phyloP scores from a whole-genome alignment of 2,797 vertebrate species.

The Sandelia bainsii region DNA sequence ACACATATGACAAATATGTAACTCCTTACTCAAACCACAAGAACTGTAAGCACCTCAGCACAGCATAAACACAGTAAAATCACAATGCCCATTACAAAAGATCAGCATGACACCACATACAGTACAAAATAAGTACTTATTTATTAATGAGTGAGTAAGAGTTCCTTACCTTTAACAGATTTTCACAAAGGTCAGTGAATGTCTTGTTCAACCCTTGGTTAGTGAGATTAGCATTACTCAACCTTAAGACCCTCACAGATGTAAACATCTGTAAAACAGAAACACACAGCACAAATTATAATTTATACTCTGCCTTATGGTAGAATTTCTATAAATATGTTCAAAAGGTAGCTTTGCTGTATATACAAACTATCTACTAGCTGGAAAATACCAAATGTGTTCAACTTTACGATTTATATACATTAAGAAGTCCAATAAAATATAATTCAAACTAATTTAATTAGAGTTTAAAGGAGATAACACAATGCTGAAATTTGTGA shows the following conservation, averaged over 20 bases:
- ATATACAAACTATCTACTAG: not conserved
- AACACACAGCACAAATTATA: not conserved
- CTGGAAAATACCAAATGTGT: not conserved
- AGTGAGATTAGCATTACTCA: conserved; percentile 92
- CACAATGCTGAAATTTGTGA: not conserved
- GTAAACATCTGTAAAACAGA: conserved; percentile 93
- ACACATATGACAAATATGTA: conserved; percentile 31
- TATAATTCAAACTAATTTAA: not conserved
- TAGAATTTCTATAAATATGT: not conserved
- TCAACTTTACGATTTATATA: not conserved
- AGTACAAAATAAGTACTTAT: not conserved
- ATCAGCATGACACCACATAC: not conserved
- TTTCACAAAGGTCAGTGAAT: conserved; percentile 98
- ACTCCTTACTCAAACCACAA: conserved; percentile 5
- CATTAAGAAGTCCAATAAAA: not conserved
- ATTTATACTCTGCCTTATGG: not conserved
- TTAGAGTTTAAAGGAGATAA: not conserved
- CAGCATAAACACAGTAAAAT: not conserved
- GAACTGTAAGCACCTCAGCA: not conserved
- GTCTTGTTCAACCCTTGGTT: conserved; percentile 97
- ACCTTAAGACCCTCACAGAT: conserved; percentile 93
- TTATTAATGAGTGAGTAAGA: not conserved
- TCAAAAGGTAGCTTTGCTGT: not conserved
- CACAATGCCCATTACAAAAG: not conserved
- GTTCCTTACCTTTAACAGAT: conserved; percentile 92